phyloP scores from a whole-genome alignment of 2,797 vertebrate species.

The Aythya fuligula region DNA sequence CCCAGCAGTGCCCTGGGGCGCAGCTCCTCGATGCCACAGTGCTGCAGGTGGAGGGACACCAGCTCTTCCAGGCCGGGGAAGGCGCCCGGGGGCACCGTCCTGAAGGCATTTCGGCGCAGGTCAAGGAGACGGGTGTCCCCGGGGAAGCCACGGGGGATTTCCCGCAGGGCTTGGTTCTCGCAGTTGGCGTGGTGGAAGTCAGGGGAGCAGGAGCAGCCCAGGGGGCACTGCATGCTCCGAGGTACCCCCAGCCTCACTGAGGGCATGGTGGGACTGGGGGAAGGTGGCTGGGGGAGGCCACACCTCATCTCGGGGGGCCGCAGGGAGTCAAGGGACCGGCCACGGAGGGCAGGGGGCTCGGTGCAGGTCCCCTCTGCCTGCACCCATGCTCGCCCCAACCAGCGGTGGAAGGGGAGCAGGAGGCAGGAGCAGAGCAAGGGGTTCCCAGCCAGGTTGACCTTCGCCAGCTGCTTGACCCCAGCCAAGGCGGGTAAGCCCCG shows the following conservation, averaged over 20 bases:
- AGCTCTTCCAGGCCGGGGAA: slow-evolving; percentile 84
- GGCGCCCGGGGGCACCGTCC: slow-evolving; percentile 80
- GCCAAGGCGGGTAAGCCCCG: slow-evolving; percentile 84
- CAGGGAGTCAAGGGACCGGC: slow-evolving; percentile 85
- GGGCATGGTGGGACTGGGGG: neutral
- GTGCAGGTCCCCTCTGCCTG: slow-evolving; percentile 83
- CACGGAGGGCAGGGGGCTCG: slow-evolving; percentile 81
- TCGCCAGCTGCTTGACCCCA: slow-evolving; percentile 79
- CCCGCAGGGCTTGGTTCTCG: slow-evolving; percentile 82
- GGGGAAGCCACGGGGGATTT: slow-evolving; percentile 89
- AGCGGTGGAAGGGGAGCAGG: slow-evolving; percentile 85
- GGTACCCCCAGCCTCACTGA: neutral
- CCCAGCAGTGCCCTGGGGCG: slow-evolving; percentile 84
- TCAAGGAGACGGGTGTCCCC: slow-evolving; percentile 85
- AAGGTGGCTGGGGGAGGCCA: slow-evolving; percentile 19
- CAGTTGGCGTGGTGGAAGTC: slow-evolving; percentile 86
- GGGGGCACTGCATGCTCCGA: slow-evolving; percentile 75
- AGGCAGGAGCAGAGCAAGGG: slow-evolving; percentile 91
- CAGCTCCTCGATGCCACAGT: slow-evolving; percentile 83
- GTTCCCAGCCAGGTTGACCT: slow-evolving; percentile 87
- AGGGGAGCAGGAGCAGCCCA: slow-evolving; percentile 82
- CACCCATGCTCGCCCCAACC: slow-evolving; percentile 81
- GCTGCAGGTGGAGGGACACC: slow-evolving; percentile 92
- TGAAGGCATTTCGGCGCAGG: slow-evolving; percentile 85
- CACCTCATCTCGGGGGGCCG: slow-evolving; percentile 85